These are phyloP conservation scores for Eupithecia exiguata DNA, from an alignment of 2,888 invertebrate genomes.

Conservation along the genomic window DNA sequence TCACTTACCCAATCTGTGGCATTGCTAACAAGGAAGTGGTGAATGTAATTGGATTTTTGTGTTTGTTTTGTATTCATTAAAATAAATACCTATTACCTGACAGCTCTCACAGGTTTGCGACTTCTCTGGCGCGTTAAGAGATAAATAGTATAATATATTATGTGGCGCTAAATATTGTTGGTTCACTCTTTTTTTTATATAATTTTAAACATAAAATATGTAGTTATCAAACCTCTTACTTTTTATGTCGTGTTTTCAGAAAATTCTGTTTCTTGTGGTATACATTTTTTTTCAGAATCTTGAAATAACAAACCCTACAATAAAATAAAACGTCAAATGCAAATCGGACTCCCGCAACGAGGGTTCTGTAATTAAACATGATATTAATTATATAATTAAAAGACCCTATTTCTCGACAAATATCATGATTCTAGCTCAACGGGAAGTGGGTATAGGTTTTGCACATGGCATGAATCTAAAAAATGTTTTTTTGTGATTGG, in stretches of 20 bases:
- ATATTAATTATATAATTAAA: too few species aligned
- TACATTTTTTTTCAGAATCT: too few species aligned
- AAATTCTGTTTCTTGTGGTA: not conserved
- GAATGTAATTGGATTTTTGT: conserved; percentile 17
- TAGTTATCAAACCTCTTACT: not conserved
- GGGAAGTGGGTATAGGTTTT: too few species aligned
- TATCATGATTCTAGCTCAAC: too few species aligned
- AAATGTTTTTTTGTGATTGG: too few species aligned
- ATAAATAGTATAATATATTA: not conserved
- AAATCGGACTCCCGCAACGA: too few species aligned
- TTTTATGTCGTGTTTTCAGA: not conserved
- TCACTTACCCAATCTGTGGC: conserved; percentile 30
- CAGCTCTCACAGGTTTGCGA: not conserved
- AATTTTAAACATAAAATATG: not conserved
- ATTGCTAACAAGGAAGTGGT: conserved; percentile 30
- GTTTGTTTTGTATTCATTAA: not conserved
- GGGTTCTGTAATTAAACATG: too few species aligned
- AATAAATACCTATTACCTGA: not conserved
- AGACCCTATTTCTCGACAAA: too few species aligned
- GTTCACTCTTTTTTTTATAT: not conserved
- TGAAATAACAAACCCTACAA: too few species aligned
- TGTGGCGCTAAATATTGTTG: not conserved
- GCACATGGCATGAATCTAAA: too few species aligned
- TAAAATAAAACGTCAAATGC: too few species aligned
- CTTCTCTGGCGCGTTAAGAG: not conserved